Evolutionary conservation across 2,113 vertebrate genomes (phyloP), one percentile per base, ranked within the genome.

Genomic region (Varanus komodoensis): DNA sequence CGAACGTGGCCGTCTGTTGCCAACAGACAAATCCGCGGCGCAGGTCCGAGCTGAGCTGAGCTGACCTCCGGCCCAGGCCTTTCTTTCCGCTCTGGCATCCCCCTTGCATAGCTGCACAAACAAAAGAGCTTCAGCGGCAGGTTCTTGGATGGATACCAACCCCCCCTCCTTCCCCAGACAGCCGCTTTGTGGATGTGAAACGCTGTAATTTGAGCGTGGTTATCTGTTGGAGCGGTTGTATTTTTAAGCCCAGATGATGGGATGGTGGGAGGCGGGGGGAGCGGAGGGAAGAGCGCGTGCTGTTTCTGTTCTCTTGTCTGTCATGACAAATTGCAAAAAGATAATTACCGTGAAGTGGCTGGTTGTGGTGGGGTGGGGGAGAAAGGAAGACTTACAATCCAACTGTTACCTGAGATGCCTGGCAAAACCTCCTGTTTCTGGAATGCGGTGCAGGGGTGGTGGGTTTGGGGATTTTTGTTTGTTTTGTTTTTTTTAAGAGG

Each of bases 41-140:
- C 89, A 83, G 90, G 88, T 94, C 93, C 93, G 54, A 12, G 34
- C n/a, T 93, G 54, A 12, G 34, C 52, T 6, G 21, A 29, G 44
- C 61, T 82, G 90, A 86, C 95, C 95, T 93, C 96, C 93, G 94
- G 75, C 90, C 94, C 91, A 93, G 86, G 68, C 84, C 7, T 0
- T 85, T 92, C 88, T 89, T 90, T 86, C 82, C 71, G 90, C 32
- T 34, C 32, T 83, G 11, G 48, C 67, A 11, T 9, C 52, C 73
- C 23, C 23, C 74, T 75, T 77, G 23, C 44, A 3, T 34, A 4
- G 71, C 77, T 52, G 38, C 1, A 3, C 19, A 27, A 64, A 87
- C 23, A 44, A 64, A 79, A 87, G 34, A 61, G 54, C n/a, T 8
- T 2, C 34, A 23, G 9, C 1, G 4, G 23, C 27, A 19, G 15